Percentiles rank a stretch among this genome's conserved stretches.
phyloP scores from a whole-genome alignment of 2,888 invertebrate species.

The Ypsolopha scabrella region DNA sequence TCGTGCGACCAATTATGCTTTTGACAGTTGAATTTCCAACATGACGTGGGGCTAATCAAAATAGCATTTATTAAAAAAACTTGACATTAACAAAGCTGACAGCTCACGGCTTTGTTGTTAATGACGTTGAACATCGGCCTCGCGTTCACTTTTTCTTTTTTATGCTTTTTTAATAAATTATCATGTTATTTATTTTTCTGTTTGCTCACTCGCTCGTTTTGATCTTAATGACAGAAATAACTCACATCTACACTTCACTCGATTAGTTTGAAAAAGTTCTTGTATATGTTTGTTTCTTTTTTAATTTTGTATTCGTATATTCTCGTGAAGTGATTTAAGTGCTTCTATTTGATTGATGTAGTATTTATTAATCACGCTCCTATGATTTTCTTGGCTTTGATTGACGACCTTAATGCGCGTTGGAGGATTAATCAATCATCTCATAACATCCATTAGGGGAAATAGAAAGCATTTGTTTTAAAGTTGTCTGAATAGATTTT shows the following conservation, averaged over 20 bases:
- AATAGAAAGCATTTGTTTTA: conserved; percentile 26
- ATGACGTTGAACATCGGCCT: conserved; percentile 31
- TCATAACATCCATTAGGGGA: conserved; percentile 41
- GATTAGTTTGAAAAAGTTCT: neutral
- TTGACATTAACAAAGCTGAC: conserved; percentile 63
- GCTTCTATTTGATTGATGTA: conserved; percentile 24
- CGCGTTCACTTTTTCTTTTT: conserved; percentile 35
- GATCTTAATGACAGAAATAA: neutral
- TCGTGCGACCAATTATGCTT: conserved; percentile 67
- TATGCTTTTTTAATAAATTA: conserved; percentile 33
- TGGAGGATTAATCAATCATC: conserved; percentile 59
- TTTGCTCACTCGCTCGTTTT: conserved; percentile 1
- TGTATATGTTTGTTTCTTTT: neutral
- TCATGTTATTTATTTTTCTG: neutral
- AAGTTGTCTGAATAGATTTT: conserved; percentile 22
- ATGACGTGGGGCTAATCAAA: conserved; percentile 74
- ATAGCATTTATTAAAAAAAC: conserved; percentile 67
- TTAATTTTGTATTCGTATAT: neutral
- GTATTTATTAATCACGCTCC: conserved; percentile 36
- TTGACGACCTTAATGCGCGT: conserved; percentile 53
- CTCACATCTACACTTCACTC: neutral
- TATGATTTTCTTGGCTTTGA: conserved; percentile 33
- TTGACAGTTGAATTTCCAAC: conserved; percentile 70
- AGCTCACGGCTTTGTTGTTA: conserved; percentile 67
- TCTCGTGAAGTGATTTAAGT: neutral